Conservation (phyloP, 2,113 vertebrate genomes). For the Lepisosteus osseus region DNA sequence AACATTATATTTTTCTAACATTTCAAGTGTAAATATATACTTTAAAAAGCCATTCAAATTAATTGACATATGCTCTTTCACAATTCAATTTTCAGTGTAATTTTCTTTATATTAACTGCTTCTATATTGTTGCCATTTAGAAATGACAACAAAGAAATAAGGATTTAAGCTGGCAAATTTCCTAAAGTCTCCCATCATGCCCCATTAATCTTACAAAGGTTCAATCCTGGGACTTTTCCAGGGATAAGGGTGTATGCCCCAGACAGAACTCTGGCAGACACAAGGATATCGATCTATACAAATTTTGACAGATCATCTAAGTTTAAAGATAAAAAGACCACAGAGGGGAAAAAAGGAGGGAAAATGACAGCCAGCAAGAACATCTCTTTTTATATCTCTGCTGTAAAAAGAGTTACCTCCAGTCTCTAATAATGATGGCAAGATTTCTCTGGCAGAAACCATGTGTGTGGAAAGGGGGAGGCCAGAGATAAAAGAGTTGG, state of each 20-base stretch:
- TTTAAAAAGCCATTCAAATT: too few relatives aligned
- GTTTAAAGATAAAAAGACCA: slow-evolving; percentile 22
- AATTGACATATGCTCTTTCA: too few relatives aligned
- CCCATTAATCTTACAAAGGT: too few relatives aligned
- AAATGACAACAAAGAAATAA: too few relatives aligned
- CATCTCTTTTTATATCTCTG: slow-evolving; percentile 24
- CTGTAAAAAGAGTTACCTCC: slow-evolving; percentile 13
- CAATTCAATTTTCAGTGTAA: too few relatives aligned
- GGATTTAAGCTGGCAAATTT: too few relatives aligned
- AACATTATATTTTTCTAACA: too few relatives aligned
- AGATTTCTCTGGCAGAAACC: slow-evolving; percentile 11
- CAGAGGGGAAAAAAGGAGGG: neutral
- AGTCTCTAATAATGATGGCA: slow-evolving; percentile 11
- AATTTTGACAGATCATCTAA: slow-evolving; percentile 24
- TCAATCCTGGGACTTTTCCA: neutral
- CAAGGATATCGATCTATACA: slow-evolving; percentile 12
- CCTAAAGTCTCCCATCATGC: too few relatives aligned
- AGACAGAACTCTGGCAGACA: neutral
- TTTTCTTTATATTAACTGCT: too few relatives aligned
- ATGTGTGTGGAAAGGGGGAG: slow-evolving; percentile 14
- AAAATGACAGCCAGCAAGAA: slow-evolving; percentile 11
- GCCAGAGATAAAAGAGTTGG: neutral
- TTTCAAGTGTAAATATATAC: too few relatives aligned
- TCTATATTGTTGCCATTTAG: too few relatives aligned
- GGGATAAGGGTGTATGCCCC: neutral